Conservation (phyloP, 1,140 invertebrate species). For the Gryllus bimaculatus region DNA sequence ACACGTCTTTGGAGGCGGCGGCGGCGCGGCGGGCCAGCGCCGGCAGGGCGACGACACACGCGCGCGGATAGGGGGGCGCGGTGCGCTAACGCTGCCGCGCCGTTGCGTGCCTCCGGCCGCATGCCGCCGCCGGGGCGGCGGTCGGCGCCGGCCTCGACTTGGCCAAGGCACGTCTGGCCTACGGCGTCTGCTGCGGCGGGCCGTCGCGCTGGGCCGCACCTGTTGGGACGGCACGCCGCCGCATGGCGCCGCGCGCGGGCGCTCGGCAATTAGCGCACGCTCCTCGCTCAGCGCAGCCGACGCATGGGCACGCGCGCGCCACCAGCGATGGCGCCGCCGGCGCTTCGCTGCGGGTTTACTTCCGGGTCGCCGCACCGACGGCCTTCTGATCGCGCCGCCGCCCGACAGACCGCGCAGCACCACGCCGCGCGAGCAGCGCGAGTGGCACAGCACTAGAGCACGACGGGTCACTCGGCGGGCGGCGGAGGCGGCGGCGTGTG, state of each 20-base stretch:
- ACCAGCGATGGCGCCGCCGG: neutral
- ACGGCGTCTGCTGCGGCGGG: constrained; percentile 16
- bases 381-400: neutral
- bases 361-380: neutral
- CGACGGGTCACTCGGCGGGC: no score
- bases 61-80: neutral
- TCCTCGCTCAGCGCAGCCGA: neutral
- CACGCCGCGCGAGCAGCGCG: no score
- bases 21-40: constrained; percentile 26
- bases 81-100: neutral
- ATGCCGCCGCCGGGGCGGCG: neutral
- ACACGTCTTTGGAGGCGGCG: constrained; percentile 30
- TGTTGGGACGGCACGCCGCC: constrained; percentile 3
- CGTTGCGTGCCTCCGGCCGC: neutral
- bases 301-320: neutral
- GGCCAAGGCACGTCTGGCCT: constrained; percentile 28
- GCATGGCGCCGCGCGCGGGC: no score
- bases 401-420: no score
- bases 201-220: constrained; percentile 9
- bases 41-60: constrained; percentile 22
- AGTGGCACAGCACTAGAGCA: no score
- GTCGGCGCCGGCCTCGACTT: constrained; percentile 27
- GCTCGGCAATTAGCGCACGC: no score
- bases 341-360: neutral
- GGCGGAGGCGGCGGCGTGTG: no score